Evolutionary conservation across 2,797 vertebrate genomes (phyloP), one percentile per base, ranked within the genome.

Genomic region (Parauchenoglanis punctatus): DNA sequence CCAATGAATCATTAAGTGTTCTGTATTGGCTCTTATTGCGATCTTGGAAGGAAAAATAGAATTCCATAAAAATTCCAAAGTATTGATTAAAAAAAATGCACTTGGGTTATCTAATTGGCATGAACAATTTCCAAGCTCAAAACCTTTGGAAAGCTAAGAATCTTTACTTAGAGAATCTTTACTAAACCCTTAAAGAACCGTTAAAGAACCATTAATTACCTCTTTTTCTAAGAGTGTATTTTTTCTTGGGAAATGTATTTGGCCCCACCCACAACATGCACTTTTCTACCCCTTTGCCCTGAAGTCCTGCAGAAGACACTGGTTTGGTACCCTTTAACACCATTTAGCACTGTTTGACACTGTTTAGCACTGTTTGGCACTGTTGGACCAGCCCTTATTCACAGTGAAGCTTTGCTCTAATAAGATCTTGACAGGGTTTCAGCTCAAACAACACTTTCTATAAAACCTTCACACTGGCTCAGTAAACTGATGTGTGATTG

Each of bases 391-490:
- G 90, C 91, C 91, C 91, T 96, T 94, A 95, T 95, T 96, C 94
- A 93, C 89, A 87, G 18, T 0, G 88, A 93, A 93, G 93, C 93
- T 93, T 92, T 78, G 88, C 93, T 94, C 94, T 96, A 95, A 95
- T 95, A 95, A 95, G 94, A 94, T 94, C 95, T 95, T 95, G 95
- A 95, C 94, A 89, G 93, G 93, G 93, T 93, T 95, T 94, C 77
- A 85, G 93, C 61, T 89, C 90, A 93, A 95, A 94, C 93, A 93
- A 94, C 91, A 93, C 93, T 94, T 94, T 95, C 94, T 94, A 96
- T 96, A 95, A 95, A 95, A 95, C 95, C 92, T 95, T 96, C 95
- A 95, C 94, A 91, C 92, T 93, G 93, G 90, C 92, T 90, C 88
- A 68, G 89, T 91, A 92, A 93, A 93, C 93, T 80, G 93, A 52